phyloP scores from a whole-genome alignment of 1,140 invertebrate species.

The Listronotus bonariensis region DNA sequence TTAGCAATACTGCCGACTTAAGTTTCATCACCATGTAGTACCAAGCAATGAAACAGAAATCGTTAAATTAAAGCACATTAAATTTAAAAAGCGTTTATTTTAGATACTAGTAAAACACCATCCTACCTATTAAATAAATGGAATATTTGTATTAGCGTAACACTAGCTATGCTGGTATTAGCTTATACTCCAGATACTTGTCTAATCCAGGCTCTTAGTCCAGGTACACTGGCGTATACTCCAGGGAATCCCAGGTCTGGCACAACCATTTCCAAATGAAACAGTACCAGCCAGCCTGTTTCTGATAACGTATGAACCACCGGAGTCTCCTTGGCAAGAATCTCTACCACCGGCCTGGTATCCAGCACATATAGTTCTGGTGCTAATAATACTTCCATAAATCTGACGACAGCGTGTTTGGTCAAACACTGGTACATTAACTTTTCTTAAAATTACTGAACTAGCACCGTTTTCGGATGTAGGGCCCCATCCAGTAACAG shows the following conservation, averaged over 20 bases:
- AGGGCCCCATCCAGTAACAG: slow-evolving; percentile 52
- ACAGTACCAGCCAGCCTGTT: slow-evolving; percentile 60
- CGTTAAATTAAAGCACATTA: too few species aligned
- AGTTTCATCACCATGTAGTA: too few species aligned
- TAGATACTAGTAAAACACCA: too few species aligned
- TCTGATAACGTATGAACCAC: slow-evolving; percentile 62
- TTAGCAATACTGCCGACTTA: too few species aligned
- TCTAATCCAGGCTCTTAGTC: slow-evolving; percentile 31
- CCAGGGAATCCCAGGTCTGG: slow-evolving; percentile 29
- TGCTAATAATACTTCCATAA: slow-evolving; percentile 49
- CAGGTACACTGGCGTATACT: slow-evolving; percentile 36
- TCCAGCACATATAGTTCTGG: slow-evolving; percentile 53
- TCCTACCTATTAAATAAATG: too few species aligned
- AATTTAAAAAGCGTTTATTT: too few species aligned
- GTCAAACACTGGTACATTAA: slow-evolving; percentile 23
- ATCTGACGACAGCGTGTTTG: slow-evolving; percentile 11
- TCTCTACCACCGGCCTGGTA: slow-evolving; percentile 57
- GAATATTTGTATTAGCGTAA: too few species aligned
- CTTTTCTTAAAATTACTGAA: slow-evolving; percentile 13
- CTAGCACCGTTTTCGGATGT: slow-evolving; percentile 26
- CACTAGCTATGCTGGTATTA: too few species aligned
- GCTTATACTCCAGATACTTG: slow-evolving; percentile 16
- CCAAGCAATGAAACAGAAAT: too few species aligned
- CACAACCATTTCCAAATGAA: slow-evolving; percentile 58
- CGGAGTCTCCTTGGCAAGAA: slow-evolving; percentile 70